A percentile compares a stretch with the other conserved stretches of the same genome.
Conservation (phyloP, 2,797 vertebrate species). For the Acanthurus tractus region DNA sequence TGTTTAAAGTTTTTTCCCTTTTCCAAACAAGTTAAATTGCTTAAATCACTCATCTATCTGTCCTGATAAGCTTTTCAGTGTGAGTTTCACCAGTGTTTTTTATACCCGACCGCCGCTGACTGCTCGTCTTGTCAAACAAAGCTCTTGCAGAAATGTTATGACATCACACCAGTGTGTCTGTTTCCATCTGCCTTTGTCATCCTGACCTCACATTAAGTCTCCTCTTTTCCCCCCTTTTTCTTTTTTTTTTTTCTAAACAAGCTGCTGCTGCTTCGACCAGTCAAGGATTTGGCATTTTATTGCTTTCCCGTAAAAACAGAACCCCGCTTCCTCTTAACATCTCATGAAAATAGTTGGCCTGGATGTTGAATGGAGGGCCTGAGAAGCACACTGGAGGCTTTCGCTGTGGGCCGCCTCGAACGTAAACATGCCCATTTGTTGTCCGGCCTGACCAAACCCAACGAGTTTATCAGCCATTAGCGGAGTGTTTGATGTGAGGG, state of each 20-base stretch:
- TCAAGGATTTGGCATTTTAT: slow-evolving; percentile 71
- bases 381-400: slow-evolving; percentile 30
- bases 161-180: slow-evolving; percentile 52
- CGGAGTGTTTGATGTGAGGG: slow-evolving; percentile 71
- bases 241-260: slow-evolving; percentile 47
- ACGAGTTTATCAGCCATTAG: slow-evolving; percentile 72
- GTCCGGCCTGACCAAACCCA: slow-evolving; percentile 54
- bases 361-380: slow-evolving; percentile 19
- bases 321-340: slow-evolving; percentile 62
- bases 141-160: slow-evolving; percentile 44
- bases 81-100: slow-evolving; percentile 27
- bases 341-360: slow-evolving; percentile 64
- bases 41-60: slow-evolving; percentile 30
- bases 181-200: slow-evolving; percentile 70
- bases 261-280: slow-evolving; percentile 54
- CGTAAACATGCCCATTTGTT: slow-evolving; percentile 56
- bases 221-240: neutral
- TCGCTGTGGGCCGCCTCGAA: slow-evolving; percentile 38
- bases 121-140: slow-evolving; percentile 22
- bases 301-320: slow-evolving; percentile 67
- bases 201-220: slow-evolving; percentile 38
- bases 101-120: slow-evolving; percentile 10
- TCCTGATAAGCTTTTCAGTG: slow-evolving; percentile 40
- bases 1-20: slow-evolving; percentile 51
- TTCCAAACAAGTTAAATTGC: slow-evolving; percentile 39